Evolutionary conservation across 2,113 vertebrate genomes (phyloP), one percentile per base, ranked within the genome.

Genomic region (Semnopithecus entellus): DNA sequence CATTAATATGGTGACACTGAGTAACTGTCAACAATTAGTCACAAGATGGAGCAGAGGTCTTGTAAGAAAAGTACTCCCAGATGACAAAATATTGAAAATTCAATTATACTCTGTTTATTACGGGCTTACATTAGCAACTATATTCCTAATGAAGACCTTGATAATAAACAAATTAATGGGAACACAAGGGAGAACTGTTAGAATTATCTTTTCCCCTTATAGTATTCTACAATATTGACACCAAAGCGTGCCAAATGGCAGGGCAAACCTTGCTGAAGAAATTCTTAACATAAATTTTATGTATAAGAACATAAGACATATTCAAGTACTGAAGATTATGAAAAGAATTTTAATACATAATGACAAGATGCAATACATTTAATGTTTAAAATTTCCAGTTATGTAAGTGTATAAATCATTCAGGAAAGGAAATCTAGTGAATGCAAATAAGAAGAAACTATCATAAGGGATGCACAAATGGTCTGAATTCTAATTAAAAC

Each of bases 61-160:
- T 98, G 94, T 61, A 98, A 97, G 97, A 98, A 99, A 99, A 99
- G 98, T 97, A 98, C 96, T 99, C 99, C 98, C 99, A 94, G 59
- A 98, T 98, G 99, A 98, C 98, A 98, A 99, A 99, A 99, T 98
- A 99, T 98, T 99, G 98, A 98, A 99, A 99, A 99, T 99, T 99
- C 99, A 99, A 99, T 99, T 99, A 99, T 98, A 98, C 97, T 98
- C 98, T 98, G 98, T 99, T 99, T 99, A 99, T 99, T 99, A 98
- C 97, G 98, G 97, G 97, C 98, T 97, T 98, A 98, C 97, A 98
- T 98, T 98, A 98, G 97, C 97, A 99, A 98, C 98, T 98, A 96
- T 97, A 98, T 98, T 98, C 98, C 98, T 98, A 99, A 99, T 98
- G 98, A 98, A 98, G 98, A 98, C 98, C 98, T 98, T 98, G 98